Conservation (phyloP, 2,888 invertebrate genomes). For the Drosophila leonis region DNA sequence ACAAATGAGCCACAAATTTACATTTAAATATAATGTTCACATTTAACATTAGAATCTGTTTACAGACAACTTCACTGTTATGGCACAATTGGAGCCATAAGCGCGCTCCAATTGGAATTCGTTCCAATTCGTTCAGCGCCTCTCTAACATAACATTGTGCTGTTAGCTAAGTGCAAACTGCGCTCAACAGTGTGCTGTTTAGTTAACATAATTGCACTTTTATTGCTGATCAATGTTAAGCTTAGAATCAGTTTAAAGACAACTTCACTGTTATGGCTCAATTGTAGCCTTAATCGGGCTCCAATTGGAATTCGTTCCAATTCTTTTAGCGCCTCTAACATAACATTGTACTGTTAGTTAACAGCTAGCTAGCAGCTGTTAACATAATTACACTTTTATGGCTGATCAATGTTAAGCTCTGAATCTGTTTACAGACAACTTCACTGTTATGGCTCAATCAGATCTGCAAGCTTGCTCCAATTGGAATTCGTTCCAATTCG, state of each 20-base stretch:
- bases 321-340: no score
- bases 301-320: no score
- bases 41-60: background rate
- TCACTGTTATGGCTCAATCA: background rate
- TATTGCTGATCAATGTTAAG: no score
- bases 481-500: no score
- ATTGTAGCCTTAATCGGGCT: no score
- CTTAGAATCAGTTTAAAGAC: no score
- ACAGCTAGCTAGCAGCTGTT: no score
- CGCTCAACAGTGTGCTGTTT: background rate
- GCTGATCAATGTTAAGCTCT: no score
- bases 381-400: no score
- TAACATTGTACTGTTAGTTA: no score
- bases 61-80: no score
- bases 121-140: background rate
- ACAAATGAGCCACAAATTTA: background rate
- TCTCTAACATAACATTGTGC: background rate
- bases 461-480: no score
- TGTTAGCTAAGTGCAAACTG: background rate
- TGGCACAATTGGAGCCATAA: background rate
- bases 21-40: background rate
- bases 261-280: background rate
- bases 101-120: background rate
- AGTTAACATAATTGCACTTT: background rate
- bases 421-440: background rate